Base-by-base conservation (phyloP, 2,888 invertebrate species). In the Ashinkailepas kermadecensis region DNA sequence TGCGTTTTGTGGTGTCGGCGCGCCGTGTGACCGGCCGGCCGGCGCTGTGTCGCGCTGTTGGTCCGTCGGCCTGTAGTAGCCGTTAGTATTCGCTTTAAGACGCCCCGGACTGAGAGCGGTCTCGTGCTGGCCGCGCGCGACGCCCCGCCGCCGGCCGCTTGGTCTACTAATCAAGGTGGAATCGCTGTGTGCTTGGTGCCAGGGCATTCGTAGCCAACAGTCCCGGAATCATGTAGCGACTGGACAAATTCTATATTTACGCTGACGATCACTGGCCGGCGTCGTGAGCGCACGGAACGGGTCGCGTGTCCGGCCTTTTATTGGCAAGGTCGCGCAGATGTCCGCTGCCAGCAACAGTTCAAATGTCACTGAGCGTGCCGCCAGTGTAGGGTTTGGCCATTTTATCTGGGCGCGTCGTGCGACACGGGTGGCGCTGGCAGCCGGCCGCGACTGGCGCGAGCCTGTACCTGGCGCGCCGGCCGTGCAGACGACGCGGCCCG, bases 331-430 rank as follows among this genome's bases (percentile, higher is more conserved):
- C 23, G 65, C 65, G n/a, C 3, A 7, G 23, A 8, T 23, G 67
- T 25, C 67, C n/a, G 74, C 74, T 74, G 74, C 74, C 74, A 74
- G 74, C 18, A 39, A 74, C 74, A 74, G 74, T 74, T 74, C 74
- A 74, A 74, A 74, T 10, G 18, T 15, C 39, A 18, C 74, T 4
- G 12, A 7, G n/a, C 12, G 23, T 65, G 8, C 9, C 65, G 65
- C 12, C 25, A 67, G 67, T 25, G 6, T 12, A 11, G 67, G 67
- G 67, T 67, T 23, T 67, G 25, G 7, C 67, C 25, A 25, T 67
- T 25, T 67, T 25, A n/a, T 13, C 4, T 13, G 67, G 8, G 13
- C 39, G 39, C 39, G 39, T 39, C 39, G 39, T 39, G 39, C 39
- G 39, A 39, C 39, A 39, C 39, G 39, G 39, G 39, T 39, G 39